Evolutionary conservation across 1,140 invertebrate species (phyloP).

Genomic region (Radopholus similis): DNA sequence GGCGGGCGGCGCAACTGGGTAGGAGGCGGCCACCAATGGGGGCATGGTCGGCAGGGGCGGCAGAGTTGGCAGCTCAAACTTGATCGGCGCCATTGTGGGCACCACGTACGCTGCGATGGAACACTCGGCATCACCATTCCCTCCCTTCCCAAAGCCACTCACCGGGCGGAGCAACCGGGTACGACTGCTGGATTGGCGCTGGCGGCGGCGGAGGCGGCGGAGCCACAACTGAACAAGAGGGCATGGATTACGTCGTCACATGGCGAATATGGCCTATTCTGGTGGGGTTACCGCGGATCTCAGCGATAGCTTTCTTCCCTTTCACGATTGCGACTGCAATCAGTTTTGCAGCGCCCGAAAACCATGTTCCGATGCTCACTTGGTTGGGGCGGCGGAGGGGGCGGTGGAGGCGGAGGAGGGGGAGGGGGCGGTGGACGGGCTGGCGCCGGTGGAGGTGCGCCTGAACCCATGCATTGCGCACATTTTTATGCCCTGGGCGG

Average conservation of each 20-base stretch:
- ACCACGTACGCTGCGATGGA: no score
- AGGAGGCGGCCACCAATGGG: no score
- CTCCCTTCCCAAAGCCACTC: background rate
- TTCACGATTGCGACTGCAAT: no score
- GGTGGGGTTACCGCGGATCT: no score
- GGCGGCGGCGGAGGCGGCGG: background rate
- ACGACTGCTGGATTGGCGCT: background rate
- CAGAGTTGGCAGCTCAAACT: background rate
- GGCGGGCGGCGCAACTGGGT: background rate
- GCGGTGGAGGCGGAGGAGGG: background rate
- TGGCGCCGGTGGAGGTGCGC: slow-evolving; percentile 3
- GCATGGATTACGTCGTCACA: no score
- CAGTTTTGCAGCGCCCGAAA: no score
- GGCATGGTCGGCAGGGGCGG: slow-evolving; percentile 2
- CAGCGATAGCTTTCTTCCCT: no score
- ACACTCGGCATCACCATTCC: background rate
- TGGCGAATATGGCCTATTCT: no score
- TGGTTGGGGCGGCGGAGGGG: background rate
- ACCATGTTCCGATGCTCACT: no score
- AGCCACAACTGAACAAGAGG: no score
- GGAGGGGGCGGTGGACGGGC: background rate
- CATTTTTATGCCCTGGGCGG: background rate
- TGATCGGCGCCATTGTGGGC: no score
- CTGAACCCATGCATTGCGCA: background rate
- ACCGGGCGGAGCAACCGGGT: slow-evolving; percentile 5